These are phyloP conservation scores for Magallana nippona DNA, from an alignment of 2,888 invertebrate species.

Conservation along the genomic window DNA sequence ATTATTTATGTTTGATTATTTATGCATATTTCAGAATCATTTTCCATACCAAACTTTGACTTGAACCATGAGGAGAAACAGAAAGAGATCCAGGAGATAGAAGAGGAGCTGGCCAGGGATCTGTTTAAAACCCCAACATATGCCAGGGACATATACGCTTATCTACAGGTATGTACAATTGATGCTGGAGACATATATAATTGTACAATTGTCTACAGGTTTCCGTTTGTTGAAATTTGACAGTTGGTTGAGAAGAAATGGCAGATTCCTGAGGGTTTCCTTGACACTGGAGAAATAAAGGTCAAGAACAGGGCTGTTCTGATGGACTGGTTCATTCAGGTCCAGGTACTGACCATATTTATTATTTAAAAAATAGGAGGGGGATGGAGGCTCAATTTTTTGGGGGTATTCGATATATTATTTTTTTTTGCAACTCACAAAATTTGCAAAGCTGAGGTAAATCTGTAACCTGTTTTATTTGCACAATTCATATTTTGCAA, in stretches of 20 bases:
- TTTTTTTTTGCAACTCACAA: no score
- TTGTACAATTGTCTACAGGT: no score
- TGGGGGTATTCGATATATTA: no score
- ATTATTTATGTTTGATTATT: no score
- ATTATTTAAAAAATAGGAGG: background rate
- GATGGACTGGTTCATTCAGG: conserved; percentile 76
- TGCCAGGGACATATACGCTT: conserved; percentile 69
- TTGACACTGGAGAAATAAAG: conserved; percentile 59
- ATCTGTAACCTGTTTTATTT: no score
- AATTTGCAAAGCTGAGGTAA: no score
- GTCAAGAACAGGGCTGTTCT: conserved; percentile 72
- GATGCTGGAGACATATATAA: no score
- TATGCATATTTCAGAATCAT: background rate
- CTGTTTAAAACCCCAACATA: conserved; percentile 63
- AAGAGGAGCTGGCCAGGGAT: conserved; percentile 55
- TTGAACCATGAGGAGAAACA: conserved; percentile 9
- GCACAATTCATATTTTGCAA: no score
- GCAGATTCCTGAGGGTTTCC: conserved; percentile 59
- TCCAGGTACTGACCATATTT: conserved; percentile 63
- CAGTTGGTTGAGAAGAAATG: conserved; percentile 61
- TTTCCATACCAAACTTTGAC: conserved; percentile 9
- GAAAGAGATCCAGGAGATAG: conserved; percentile 62
- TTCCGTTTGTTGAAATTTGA: conserved; percentile 12
- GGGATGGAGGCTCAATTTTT: no score
- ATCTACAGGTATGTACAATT: conserved; percentile 60